Evolutionary conservation across 2,797 vertebrate species (phyloP).

Genomic region (Alcedo quadribrachys): DNA sequence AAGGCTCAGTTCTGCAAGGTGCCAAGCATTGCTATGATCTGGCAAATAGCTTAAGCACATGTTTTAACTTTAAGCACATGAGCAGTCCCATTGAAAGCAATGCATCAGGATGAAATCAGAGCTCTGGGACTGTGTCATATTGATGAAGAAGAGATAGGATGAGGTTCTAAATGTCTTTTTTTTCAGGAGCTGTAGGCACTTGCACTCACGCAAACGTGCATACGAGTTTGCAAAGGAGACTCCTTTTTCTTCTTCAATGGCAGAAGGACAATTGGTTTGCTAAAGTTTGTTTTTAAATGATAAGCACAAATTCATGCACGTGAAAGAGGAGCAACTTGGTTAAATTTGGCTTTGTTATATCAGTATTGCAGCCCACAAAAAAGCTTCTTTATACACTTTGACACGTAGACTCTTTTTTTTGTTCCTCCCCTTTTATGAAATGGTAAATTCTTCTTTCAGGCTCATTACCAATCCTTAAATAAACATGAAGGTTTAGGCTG

Average conservation of each 20-base stretch:
- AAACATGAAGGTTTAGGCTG: conserved; percentile 53
- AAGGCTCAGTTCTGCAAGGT: conserved; percentile 72
- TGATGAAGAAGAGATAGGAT: conserved; percentile 59
- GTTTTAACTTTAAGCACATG: conserved; percentile 72
- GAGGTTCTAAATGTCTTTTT: conserved; percentile 35
- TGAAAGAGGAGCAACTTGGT: background rate
- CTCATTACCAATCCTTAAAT: conserved; percentile 55
- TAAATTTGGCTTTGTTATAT: conserved; percentile 1
- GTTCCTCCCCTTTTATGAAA: conserved; percentile 9
- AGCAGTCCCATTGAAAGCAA: conserved; percentile 63
- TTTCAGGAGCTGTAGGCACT: conserved; percentile 21
- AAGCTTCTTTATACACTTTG: background rate
- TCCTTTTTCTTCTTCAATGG: background rate
- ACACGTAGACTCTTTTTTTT: background rate
- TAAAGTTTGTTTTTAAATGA: conserved; percentile 6
- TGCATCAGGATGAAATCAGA: conserved; percentile 46
- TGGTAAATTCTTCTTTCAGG: conserved; percentile 21
- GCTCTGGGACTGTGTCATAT: conserved; percentile 51
- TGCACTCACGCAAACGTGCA: background rate
- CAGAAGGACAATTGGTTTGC: background rate
- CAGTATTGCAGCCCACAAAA: conserved; percentile 1
- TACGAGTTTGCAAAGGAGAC: background rate
- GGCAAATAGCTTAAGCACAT: conserved; percentile 70
- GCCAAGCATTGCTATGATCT: conserved; percentile 67
- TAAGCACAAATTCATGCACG: background rate